phyloP scores from a whole-genome alignment of 2,113 vertebrate species.

The Anolis sagrei region DNA sequence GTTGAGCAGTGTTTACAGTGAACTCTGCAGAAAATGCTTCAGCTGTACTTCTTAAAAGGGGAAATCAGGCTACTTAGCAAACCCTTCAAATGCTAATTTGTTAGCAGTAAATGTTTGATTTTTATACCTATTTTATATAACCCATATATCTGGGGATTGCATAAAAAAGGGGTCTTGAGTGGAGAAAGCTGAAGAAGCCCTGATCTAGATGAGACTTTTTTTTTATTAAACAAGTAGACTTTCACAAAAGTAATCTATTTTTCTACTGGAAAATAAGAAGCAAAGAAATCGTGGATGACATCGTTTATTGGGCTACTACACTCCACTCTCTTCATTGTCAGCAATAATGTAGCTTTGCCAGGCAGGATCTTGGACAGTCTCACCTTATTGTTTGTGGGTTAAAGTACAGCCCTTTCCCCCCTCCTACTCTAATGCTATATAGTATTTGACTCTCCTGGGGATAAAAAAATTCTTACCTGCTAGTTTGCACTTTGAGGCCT shows the following conservation, averaged over 20 bases:
- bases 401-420: not conserved
- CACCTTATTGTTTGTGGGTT: not conserved
- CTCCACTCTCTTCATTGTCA: not conserved
- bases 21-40: too few species aligned
- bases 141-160: too few species aligned
- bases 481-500: slow-evolving; percentile 87
- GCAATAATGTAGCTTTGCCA: not conserved
- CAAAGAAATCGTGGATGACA: not conserved
- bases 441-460: not conserved
- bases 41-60: too few species aligned
- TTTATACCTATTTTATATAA: too few species aligned
- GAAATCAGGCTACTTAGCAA: too few species aligned
- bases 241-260: not conserved
- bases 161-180: too few species aligned
- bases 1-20: too few species aligned
- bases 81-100: too few species aligned
- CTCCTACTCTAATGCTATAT: not conserved
- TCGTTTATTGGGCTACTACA: too few species aligned
- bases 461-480: slow-evolving; percentile 84
- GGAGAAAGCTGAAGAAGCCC: too few species aligned
- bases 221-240: not conserved
- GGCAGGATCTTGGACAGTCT: not conserved
- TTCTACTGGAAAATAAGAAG: not conserved
- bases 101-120: too few species aligned
- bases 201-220: not conserved